Conservation (phyloP, 1,140 invertebrate species). For the Achroia grisella region DNA sequence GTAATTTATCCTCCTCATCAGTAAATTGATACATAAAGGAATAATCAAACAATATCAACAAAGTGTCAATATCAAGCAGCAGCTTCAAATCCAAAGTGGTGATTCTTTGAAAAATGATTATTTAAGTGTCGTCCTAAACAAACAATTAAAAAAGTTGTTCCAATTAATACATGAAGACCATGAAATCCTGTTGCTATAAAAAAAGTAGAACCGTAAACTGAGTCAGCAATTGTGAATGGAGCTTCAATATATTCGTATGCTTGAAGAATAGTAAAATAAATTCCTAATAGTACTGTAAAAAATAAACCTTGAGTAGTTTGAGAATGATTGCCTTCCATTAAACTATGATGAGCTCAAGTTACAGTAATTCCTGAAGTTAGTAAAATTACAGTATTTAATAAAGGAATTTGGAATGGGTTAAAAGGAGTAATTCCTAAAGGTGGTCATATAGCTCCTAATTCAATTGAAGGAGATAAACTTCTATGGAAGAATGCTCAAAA, state of each 20-base stretch:
- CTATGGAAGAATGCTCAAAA: constrained; percentile 80
- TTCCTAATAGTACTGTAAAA: constrained; percentile 74
- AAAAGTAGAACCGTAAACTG: constrained; percentile 79
- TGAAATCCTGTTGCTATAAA: constrained; percentile 84
- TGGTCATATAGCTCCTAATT: constrained; percentile 76
- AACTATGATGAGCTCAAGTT: too few species aligned
- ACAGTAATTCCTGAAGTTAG: constrained; percentile 21
- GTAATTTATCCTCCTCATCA: constrained; percentile 77
- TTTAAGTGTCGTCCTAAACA: constrained; percentile 71
- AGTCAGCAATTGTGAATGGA: constrained; percentile 55
- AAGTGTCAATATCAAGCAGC: constrained; percentile 84
- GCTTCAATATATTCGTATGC: constrained; percentile 52
- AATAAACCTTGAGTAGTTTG: constrained; percentile 59
- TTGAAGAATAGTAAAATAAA: constrained; percentile 73
- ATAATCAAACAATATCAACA: constrained; percentile 83
- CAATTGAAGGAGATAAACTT: constrained; percentile 75
- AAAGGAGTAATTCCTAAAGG: constrained; percentile 75
- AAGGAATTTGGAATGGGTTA: constrained; percentile 77
- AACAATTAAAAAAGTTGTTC: constrained; percentile 76
- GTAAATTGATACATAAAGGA: constrained; percentile 79
- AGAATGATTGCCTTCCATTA: constrained; percentile 30
- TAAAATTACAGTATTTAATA: constrained; percentile 77
- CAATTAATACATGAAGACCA: constrained; percentile 82
- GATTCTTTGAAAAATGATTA: constrained; percentile 75
- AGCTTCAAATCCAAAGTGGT: constrained; percentile 82